Base-by-base conservation (phyloP, 2,888 invertebrate species). In the Noctua janthina region DNA sequence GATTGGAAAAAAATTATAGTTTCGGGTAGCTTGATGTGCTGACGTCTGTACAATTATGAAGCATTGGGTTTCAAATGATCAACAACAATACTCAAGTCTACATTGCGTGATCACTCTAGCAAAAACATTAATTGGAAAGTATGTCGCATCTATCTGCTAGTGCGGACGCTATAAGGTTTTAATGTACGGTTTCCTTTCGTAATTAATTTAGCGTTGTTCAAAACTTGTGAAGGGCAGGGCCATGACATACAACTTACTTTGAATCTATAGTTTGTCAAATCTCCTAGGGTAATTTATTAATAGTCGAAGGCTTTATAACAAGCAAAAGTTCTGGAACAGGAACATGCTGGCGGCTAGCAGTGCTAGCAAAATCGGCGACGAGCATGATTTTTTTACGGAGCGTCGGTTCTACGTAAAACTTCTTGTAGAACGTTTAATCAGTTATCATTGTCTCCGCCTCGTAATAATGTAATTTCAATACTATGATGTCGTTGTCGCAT, bases 401-500 rank as follows among this genome's bases (percentile, higher is more conserved):
- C 43, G 17, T 43, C 20, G 59, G 13, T 56, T 56, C 7, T 2
- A 49, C 23, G 4, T 74, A 15, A 49, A 13, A 69, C 15, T 20
- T 5, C 17, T 59, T 75, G n/a, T 73, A n/a, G 23, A 23, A 35
- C 7, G 2, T 51, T 79, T 8, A 66, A 29, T 29, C 6, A 54
- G 11, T 20, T 51, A 70, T n/a, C n/a, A 56, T 39, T 75, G n/a
- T n/a, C 10, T 20, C 54, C 5, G 13, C 17, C 29, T 56, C 7
- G 69, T 49, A 64, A 76, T 46, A 54, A 75, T 29, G 23, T 69
- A 39, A 75, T 64, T 71, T 11, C 20, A 54, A 66, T 54, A 74
- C 67, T 76, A 67, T 68, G 54, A 74, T 67, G 17, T 3, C 64
- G 35, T 74, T 85, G 46, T 43, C 29, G n/a, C 11, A 13, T 39